Evolutionary conservation across 2,888 invertebrate species (phyloP), one percentile per base, ranked within the genome.

Genomic region (Pachymerium ferrugineum): DNA sequence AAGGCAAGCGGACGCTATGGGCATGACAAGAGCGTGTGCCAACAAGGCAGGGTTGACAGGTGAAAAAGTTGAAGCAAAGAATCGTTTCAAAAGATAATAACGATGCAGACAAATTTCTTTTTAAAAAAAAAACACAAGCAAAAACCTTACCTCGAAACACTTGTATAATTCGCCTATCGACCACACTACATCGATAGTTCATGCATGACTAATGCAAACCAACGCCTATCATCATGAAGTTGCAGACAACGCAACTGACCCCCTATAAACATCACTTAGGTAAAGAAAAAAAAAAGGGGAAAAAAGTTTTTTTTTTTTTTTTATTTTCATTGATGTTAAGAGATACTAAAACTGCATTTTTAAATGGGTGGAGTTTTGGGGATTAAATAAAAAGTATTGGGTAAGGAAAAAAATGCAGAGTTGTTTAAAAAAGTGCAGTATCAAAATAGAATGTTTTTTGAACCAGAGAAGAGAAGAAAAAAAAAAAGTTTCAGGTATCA

Each of bases 21-120:
- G 47, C 47, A 47, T 47, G 47, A 47, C 47, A 47, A 47, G 47
- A 47, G 19, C 4, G 47, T 22, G 47, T 47, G 47, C 47, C 47
- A 47, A 47, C 47, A 47, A 47, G 47, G 47, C 47, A 47, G 47
- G 47, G 47, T 47, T 47, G 47, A 47, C 19, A 47, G 47, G 47
- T 47, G 47, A 47, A 47, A 47, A 47, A 47, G 47, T 47, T 47
- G n/a, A 47, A 16, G 47, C 14, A 4, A 47, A 16, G 47, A 47
- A 47, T 47, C 47, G 47, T 47, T 47, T 47, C 19, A 47, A 3
- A n/a, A 47, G 47, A 47, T 47, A 47, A 47, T 47, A 47, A 47
- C 47, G 47, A 47, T 47, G 47, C 6, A 16, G 47, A 47, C 47
- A 47, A 47, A 47, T 47, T 19, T 47, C 47, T 47, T 47, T 47